A percentile compares a stretch with the other conserved stretches of the same genome.
phyloP scores from a whole-genome alignment of 2,797 vertebrate genomes.

The Peromyscus nudipes region DNA sequence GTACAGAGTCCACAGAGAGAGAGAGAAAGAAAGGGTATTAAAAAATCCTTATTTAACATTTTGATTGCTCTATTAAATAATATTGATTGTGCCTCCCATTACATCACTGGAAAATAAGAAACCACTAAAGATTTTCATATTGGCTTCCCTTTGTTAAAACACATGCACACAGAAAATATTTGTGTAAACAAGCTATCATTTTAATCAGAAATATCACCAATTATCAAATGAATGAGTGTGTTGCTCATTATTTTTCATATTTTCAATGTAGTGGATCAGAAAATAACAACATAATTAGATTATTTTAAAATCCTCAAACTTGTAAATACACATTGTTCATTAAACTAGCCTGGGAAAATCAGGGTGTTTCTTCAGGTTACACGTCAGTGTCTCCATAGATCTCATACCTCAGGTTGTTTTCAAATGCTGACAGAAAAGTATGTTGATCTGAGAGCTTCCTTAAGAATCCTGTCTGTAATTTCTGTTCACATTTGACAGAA shows the following conservation, averaged over 20 bases:
- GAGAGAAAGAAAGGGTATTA: slow-evolving; percentile 70
- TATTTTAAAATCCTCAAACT: slow-evolving; percentile 82
- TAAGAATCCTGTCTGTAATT: slow-evolving; percentile 88
- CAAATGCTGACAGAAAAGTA: slow-evolving; percentile 87
- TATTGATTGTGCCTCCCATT: slow-evolving; percentile 70
- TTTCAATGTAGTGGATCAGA: slow-evolving; percentile 78
- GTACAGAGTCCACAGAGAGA: not conserved
- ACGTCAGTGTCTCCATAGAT: slow-evolving; percentile 85
- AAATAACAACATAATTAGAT: slow-evolving; percentile 84
- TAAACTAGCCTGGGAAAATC: slow-evolving; percentile 83
- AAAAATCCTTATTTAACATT: slow-evolving; percentile 72
- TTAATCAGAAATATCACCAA: slow-evolving; percentile 82
- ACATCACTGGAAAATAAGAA: slow-evolving; percentile 77
- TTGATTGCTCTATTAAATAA: slow-evolving; percentile 76
- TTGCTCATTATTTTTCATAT: slow-evolving; percentile 74
- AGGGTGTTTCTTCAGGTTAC: slow-evolving; percentile 83
- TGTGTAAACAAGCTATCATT: slow-evolving; percentile 81
- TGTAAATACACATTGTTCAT: slow-evolving; percentile 86
- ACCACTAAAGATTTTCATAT: slow-evolving; percentile 83
- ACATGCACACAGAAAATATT: slow-evolving; percentile 44
- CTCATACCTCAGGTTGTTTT: slow-evolving; percentile 86
- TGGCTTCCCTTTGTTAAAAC: slow-evolving; percentile 77
- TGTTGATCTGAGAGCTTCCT: slow-evolving; percentile 86
- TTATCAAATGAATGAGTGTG: slow-evolving; percentile 71
- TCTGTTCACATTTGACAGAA: slow-evolving; percentile 89